Percentiles rank a stretch among this genome's conserved stretches.
These are phyloP conservation scores for Mustelus asterias DNA, from an alignment of 2,113 vertebrate species.

Conservation along the genomic window DNA sequence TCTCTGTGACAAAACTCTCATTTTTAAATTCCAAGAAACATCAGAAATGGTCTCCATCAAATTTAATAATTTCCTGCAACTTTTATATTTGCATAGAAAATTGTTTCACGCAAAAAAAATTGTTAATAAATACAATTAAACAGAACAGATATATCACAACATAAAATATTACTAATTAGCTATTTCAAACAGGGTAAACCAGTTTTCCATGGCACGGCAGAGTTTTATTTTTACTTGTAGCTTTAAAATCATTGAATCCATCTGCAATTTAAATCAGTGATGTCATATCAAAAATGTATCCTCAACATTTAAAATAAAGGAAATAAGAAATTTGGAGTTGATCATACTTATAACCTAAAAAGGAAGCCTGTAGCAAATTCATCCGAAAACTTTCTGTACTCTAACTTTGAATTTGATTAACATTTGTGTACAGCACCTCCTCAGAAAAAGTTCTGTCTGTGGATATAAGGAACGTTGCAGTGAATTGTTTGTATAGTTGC, in stretches of 20 bases:
- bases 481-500: background rate
- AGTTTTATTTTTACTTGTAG: no score
- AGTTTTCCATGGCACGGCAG: background rate
- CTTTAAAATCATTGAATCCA: background rate
- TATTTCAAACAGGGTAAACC: background rate
- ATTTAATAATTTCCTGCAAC: background rate
- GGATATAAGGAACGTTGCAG: background rate
- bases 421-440: background rate
- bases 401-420: background rate
- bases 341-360: constrained; percentile 13
- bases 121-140: background rate
- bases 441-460: background rate
- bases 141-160: background rate
- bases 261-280: background rate
- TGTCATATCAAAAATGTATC: background rate
- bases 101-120: background rate
- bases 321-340: constrained; percentile 13
- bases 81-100: background rate
- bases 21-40: background rate
- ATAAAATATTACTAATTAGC: background rate
- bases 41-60: background rate
- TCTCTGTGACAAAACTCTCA: background rate
- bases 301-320: background rate
- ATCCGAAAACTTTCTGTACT: background rate
- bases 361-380: background rate